Base-by-base conservation (phyloP, 2,888 invertebrate species). In the Apotomis turbidana region DNA sequence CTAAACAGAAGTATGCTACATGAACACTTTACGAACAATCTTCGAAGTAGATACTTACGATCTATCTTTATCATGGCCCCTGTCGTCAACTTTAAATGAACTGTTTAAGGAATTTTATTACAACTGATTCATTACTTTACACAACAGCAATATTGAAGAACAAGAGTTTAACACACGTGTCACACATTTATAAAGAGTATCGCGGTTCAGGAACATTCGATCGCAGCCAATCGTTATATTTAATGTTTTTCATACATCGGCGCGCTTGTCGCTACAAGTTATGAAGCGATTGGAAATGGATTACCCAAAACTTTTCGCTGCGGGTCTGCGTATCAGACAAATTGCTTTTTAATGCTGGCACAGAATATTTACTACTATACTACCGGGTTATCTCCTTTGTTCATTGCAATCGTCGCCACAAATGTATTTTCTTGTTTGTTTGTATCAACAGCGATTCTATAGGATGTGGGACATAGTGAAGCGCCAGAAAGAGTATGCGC, bases 241-340 rank as follows among this genome's bases (percentile, higher is more conserved):
- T 73, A 70, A 51, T 38, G 61, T 58, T 57, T 70, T 70, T 74
- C 70, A 74, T 70, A 74, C 74, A 63, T 74, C 74, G 71, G 63
- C 68, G 71, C 66, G 68, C 74, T 62, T 70, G 71, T 74, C 74
- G 49, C 52, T 63, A 67, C 59, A 15, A 46, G 57, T 70, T 63
- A 72, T 15, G 58, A 52, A 5, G 67, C 55, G 61, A 67, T 58
- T 52, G 74, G 62, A n/a, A 68, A 71, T 68, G 41, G 67, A 74
- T 71, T 74, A 71, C 67, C 70, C 74, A 61, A 66, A 74, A 74
- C 49, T 46, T 66, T 27, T n/a, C 67, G 61, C 52, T 54, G 70
- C 54, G 59, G 67, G 71, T 55, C 59, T 57, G 46, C 63, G 59
- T 54, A 49, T 69, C 68, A 64, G 27, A 61, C 69, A 69, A 64